Evolutionary conservation across 2,113 vertebrate genomes (phyloP).

Genomic region (Felis chaus): DNA sequence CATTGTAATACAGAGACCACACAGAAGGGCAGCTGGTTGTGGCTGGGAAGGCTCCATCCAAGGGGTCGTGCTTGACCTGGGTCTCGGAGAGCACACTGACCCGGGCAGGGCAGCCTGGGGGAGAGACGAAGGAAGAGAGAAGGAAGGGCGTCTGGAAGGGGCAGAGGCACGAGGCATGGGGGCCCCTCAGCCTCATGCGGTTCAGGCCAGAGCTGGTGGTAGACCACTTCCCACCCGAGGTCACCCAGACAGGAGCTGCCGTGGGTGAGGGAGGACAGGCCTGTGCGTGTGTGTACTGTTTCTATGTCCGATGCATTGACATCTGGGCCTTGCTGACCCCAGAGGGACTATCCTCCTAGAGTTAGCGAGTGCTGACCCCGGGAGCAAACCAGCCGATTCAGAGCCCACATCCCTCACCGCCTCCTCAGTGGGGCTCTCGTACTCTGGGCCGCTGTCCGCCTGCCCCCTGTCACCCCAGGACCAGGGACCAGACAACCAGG

Average conservation of each 20-base stretch:
- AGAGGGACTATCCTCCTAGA: neutral
- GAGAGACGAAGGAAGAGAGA: neutral
- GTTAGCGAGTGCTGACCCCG: neutral
- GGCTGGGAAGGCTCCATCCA: neutral
- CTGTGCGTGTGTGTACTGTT: fast-evolving
- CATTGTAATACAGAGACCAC: fast-evolving
- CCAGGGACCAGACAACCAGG: too few relatives aligned
- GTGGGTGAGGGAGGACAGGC: fast-evolving
- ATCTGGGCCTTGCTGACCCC: neutral
- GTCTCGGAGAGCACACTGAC: neutral
- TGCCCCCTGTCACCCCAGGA: neutral
- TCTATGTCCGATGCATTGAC: fast-evolving
- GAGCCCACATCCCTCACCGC: neutral
- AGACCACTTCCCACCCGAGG: neutral
- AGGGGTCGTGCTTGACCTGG: neutral
- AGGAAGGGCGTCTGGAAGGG: neutral
- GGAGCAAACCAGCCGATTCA: neutral
- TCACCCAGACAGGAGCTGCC: neutral
- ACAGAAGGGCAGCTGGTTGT: neutral
- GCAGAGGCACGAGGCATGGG: neutral
- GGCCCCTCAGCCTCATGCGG: neutral
- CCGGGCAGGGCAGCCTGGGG: neutral
- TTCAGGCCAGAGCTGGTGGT: neutral
- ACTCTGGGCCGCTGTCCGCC: neutral
- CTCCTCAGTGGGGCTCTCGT: neutral